These are phyloP conservation scores for Cydia fagiglandana DNA, from an alignment of 1,140 invertebrate genomes.

Conservation along the genomic window DNA sequence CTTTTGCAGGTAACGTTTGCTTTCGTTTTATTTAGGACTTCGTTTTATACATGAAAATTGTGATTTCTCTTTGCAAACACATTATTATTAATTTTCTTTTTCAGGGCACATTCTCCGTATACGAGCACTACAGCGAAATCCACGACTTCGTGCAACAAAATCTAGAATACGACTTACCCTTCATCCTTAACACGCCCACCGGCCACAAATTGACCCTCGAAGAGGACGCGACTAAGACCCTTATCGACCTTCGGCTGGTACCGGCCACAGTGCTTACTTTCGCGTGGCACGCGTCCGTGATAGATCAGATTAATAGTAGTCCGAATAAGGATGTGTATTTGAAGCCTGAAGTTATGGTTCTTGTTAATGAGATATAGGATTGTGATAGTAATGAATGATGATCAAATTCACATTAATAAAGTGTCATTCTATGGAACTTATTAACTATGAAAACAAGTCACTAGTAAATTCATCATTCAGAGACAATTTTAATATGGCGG, in stretches of 20 bases:
- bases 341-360: constrained; percentile 86
- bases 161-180: constrained; percentile 83
- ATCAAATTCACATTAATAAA: too few species aligned
- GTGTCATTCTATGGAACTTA: too few species aligned
- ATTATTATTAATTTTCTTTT: constrained; percentile 36
- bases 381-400: neutral
- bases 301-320: constrained; percentile 76
- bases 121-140: constrained; percentile 86
- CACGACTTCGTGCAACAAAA: constrained; percentile 87
- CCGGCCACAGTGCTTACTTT: constrained; percentile 88
- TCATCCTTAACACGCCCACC: constrained; percentile 82
- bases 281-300: constrained; percentile 78
- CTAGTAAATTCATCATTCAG: too few species aligned
- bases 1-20: constrained; percentile 83
- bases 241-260: constrained; percentile 85
- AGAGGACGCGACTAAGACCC: constrained; percentile 82
- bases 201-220: constrained; percentile 82
- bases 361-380: constrained; percentile 82
- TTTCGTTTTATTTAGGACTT: too few species aligned
- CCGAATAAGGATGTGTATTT: constrained; percentile 81
- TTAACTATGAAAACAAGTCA: too few species aligned
- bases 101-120: constrained; percentile 90
- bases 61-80: neutral
- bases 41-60: too few species aligned
- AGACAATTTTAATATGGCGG: too few species aligned